Evolutionary conservation across 1,140 invertebrate genomes (phyloP).

Genomic region (Drosophila lacertosa): DNA sequence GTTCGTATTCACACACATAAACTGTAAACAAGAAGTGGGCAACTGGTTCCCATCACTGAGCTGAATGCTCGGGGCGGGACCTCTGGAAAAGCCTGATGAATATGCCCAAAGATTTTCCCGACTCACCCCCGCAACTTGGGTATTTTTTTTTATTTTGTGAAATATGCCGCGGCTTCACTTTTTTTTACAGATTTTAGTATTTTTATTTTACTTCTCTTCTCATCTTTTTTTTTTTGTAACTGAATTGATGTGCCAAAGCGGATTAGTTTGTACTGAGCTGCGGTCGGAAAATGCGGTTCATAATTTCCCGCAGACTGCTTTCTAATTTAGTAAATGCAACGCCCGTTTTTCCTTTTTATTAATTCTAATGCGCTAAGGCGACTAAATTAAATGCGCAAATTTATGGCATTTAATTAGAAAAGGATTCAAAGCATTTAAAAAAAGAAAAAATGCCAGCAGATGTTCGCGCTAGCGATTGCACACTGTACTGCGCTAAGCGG

Average conservation of each 20-base stretch:
- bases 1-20: conserved; percentile 61
- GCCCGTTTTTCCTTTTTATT: background rate
- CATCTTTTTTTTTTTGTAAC: conserved; percentile 2
- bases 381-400: conserved; percentile 44
- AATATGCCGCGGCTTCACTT: conserved; percentile 46
- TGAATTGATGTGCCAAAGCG: conserved; percentile 68
- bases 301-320: conserved; percentile 49
- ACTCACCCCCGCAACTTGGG: conserved; percentile 11
- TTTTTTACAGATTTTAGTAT: conserved; percentile 16
- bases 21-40: conserved; percentile 27
- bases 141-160: no score
- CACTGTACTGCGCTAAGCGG: conserved; percentile 30
- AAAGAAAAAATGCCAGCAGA: background rate
- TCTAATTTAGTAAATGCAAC: conserved; percentile 74
- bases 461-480: conserved; percentile 2
- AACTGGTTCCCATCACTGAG: conserved; percentile 11
- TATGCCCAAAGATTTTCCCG: conserved; percentile 27
- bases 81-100: conserved; percentile 59
- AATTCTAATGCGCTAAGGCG: conserved; percentile 11
- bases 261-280: conserved; percentile 57
- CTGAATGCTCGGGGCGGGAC: background rate
- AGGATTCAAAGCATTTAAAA: conserved; percentile 39
- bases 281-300: conserved; percentile 38
- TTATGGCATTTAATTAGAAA: conserved; percentile 57
- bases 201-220: conserved; percentile 22